A percentile compares a stretch with the other conserved stretches of the same genome.
phyloP scores from a whole-genome alignment of 2,797 vertebrate genomes.

The Podarcis lilfordi region DNA sequence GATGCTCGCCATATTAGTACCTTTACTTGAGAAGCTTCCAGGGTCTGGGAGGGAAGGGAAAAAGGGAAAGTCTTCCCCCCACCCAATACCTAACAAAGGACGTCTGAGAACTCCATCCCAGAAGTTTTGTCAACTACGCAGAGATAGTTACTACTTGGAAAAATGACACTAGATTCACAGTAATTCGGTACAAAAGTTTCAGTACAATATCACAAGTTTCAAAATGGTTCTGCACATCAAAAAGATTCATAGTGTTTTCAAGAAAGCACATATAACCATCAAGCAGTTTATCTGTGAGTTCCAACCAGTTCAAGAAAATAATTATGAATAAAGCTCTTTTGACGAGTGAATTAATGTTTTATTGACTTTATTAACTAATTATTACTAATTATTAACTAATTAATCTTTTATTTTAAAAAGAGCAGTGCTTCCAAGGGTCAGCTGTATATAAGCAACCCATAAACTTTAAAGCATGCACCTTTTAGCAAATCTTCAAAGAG shows the following conservation, averaged over 20 bases:
- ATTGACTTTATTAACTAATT: no score
- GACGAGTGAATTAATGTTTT: not conserved
- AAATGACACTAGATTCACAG: not conserved
- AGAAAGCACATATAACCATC: not conserved
- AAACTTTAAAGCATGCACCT: not conserved
- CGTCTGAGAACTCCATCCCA: not conserved
- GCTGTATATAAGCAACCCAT: not conserved
- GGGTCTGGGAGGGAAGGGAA: not conserved
- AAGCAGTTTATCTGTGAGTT: not conserved
- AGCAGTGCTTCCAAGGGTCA: not conserved
- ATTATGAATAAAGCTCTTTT: not conserved
- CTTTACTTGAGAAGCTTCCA: slow-evolving; percentile 67
- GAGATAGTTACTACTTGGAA: not conserved
- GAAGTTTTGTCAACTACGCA: not conserved
- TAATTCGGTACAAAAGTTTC: not conserved
- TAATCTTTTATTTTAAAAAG: not conserved
- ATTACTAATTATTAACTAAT: no score
- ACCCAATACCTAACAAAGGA: not conserved
- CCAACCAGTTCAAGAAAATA: not conserved
- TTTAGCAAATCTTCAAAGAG: not conserved
- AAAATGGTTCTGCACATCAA: not conserved
- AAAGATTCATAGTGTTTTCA: not conserved
- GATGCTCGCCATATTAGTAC: slow-evolving; percentile 64
- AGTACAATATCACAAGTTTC: not conserved
- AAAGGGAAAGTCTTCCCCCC: not conserved